Evolutionary conservation across 2,888 invertebrate genomes (phyloP).

Genomic region (Ptychoptera contaminata): DNA sequence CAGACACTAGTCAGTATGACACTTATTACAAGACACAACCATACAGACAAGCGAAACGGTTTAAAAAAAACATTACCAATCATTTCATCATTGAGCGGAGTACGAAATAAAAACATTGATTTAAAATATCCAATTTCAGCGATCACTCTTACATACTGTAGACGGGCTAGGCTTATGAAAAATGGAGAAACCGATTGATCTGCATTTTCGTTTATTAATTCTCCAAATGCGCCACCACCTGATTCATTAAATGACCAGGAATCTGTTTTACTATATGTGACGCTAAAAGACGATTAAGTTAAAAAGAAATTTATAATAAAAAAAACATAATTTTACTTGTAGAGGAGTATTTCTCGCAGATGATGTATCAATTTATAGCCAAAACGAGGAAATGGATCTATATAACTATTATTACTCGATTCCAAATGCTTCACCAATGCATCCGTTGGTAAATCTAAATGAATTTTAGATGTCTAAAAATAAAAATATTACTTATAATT

Average conservation of each 20-base stretch:
- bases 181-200: conserved; percentile 17
- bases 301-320: too few relatives aligned
- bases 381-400: conserved; percentile 18
- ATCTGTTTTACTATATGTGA: not conserved
- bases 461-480: not conserved
- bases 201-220: conserved; percentile 15
- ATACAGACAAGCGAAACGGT: conserved; percentile 40
- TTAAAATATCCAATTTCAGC: conserved; percentile 17
- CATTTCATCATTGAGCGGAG: conserved; percentile 37
- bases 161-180: conserved; percentile 13
- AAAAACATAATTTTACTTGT: conserved; percentile 17
- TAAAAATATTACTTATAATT: conserved; percentile 13
- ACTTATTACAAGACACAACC: conserved; percentile 32
- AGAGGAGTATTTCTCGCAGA: conserved; percentile 18
- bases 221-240: conserved; percentile 21
- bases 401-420: conserved; percentile 14
- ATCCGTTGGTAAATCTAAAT: conserved; percentile 10
- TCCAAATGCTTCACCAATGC: conserved; percentile 14
- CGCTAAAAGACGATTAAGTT: not conserved
- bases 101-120: conserved; percentile 39
- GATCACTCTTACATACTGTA: conserved; percentile 12
- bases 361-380: conserved; percentile 16
- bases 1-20: conserved; percentile 22
- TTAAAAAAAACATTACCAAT: conserved; percentile 40
- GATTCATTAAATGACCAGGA: conserved; percentile 7